These are phyloP conservation scores for Corapipo altera DNA, from an alignment of 2,113 vertebrate genomes.

Conservation along the genomic window DNA sequence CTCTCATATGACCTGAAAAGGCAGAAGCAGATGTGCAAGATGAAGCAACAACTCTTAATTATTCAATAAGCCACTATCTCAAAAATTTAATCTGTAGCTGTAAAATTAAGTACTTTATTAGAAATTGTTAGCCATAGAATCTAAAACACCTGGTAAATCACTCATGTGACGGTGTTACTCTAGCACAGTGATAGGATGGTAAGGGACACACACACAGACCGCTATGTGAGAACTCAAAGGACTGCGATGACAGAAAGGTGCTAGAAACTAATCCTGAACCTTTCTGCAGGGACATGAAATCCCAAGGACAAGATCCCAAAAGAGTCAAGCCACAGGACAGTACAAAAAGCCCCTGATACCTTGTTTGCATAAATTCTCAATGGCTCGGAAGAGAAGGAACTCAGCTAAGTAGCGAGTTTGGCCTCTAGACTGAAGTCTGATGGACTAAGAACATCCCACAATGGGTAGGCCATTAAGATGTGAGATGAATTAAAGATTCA, in stretches of 20 bases:
- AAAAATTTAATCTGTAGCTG: neutral
- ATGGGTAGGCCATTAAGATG: neutral
- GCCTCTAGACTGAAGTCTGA: neutral
- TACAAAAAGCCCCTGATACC: neutral
- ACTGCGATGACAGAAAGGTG: neutral
- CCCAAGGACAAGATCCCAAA: neutral
- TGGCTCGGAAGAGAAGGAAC: neutral
- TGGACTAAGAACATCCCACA: neutral
- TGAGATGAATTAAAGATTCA: neutral
- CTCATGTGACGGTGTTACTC: neutral
- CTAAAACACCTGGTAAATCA: neutral
- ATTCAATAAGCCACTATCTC: neutral
- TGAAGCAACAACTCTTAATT: neutral
- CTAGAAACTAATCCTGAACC: neutral
- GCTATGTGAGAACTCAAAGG: neutral
- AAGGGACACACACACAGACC: neutral
- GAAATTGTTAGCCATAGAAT: too few relatives aligned
- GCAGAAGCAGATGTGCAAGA: neutral
- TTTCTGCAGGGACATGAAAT: neutral
- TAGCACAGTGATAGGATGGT: fast-evolving
- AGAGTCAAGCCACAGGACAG: neutral
- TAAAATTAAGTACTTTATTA: too few relatives aligned
- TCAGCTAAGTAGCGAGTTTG: neutral
- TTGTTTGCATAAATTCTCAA: neutral
- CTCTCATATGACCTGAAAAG: neutral